Percentiles rank a stretch among this genome's conserved stretches.
Evolutionary conservation across 2,113 vertebrate genomes (phyloP).

Genomic region (Euleptes europaea): DNA sequence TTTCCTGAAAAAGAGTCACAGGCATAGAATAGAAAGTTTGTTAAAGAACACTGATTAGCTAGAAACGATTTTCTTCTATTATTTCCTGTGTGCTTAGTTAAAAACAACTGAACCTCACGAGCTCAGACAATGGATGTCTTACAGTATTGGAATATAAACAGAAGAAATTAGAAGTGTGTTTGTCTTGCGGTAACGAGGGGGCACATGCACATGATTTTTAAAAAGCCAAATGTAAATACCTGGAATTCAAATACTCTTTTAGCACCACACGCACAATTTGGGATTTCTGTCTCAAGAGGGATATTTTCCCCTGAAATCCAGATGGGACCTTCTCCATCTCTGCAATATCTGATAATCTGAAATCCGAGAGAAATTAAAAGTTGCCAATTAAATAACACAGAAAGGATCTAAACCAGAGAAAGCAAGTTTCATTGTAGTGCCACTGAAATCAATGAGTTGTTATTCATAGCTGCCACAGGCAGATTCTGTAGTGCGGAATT

Average conservation of each 20-base stretch:
- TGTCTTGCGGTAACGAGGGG: too few species aligned
- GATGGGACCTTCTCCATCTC: slow-evolving; percentile 78
- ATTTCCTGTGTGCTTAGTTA: too few species aligned
- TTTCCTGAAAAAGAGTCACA: too few species aligned
- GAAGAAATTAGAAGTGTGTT: too few species aligned
- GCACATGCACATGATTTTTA: neutral
- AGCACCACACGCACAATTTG: slow-evolving; percentile 87
- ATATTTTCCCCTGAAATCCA: slow-evolving; percentile 90
- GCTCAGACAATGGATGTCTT: too few species aligned
- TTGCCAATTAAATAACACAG: neutral
- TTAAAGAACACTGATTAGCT: too few species aligned
- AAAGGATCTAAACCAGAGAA: neutral
- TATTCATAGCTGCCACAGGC: too few species aligned
- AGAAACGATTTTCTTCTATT: too few species aligned
- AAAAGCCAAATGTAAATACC: slow-evolving; percentile 72
- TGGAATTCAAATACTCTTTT: slow-evolving; percentile 94
- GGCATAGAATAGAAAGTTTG: too few species aligned
- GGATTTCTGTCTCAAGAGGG: slow-evolving; percentile 84
- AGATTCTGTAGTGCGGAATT: neutral
- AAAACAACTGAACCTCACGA: too few species aligned
- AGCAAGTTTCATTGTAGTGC: neutral
- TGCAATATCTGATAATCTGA: slow-evolving; percentile 92
- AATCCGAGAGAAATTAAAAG: slow-evolving; percentile 33
- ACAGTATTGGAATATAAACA: too few species aligned
- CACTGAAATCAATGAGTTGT: neutral